Evolutionary conservation across 2,113 vertebrate species (phyloP).

Genomic region (Brachyhypopomus gauderio): DNA sequence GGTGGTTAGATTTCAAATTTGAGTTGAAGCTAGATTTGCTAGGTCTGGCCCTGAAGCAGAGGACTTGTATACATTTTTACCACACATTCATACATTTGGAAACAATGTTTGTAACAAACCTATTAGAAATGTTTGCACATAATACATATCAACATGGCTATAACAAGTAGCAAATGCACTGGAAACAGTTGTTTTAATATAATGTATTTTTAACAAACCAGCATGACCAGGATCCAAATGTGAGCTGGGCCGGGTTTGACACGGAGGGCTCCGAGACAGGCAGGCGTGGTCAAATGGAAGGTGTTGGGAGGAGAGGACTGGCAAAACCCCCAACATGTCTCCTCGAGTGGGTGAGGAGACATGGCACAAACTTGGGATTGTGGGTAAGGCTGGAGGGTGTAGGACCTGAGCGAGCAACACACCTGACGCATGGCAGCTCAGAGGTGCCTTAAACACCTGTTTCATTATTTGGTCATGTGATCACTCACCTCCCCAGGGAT

Average conservation of each 20-base stretch:
- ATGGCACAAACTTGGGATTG: no score
- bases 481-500: no score
- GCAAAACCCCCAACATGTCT: neutral
- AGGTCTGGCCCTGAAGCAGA: slow-evolving; percentile 52
- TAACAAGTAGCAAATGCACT: slow-evolving; percentile 52
- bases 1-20: neutral
- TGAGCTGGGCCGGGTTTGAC: slow-evolving; percentile 56
- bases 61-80: slow-evolving; percentile 63
- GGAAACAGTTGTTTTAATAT: slow-evolving; percentile 11
- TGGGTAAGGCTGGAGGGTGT: no score
- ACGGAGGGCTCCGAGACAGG: slow-evolving; percentile 65
- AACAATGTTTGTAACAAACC: slow-evolving; percentile 52
- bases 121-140: slow-evolving; percentile 32
- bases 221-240: slow-evolving; percentile 70
- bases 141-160: slow-evolving; percentile 53
- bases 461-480: no score
- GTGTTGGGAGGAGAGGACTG: slow-evolving; percentile 44
- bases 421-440: no score
- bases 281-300: slow-evolving; percentile 48
- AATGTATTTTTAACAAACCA: slow-evolving; percentile 49
- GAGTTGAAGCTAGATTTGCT: neutral
- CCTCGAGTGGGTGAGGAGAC: no score
- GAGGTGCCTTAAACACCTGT: no score
- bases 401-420: no score
- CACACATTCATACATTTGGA: slow-evolving; percentile 70